A percentile compares a stretch with the other conserved stretches of the same genome.
Evolutionary conservation across 2,888 invertebrate species (phyloP).

Genomic region (Cephonodes hylas): DNA sequence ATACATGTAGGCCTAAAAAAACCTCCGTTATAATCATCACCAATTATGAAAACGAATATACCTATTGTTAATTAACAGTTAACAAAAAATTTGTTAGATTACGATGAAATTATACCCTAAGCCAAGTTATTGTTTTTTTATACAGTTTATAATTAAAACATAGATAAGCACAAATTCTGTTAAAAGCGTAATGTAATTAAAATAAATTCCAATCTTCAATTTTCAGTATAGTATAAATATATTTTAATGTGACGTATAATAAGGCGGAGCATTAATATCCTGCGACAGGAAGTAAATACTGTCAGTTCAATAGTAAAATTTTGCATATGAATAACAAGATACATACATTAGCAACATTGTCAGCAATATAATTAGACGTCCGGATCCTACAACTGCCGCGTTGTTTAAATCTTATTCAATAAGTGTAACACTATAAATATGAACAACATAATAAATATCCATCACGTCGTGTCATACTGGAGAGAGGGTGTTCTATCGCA

Average conservation of each 20-base stretch:
- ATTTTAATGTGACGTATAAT: neutral
- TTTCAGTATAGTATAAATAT: neutral
- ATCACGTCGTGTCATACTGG: slow-evolving; percentile 1
- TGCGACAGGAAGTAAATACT: neutral
- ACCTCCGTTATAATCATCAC: no score
- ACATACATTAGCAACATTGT: slow-evolving; percentile 6
- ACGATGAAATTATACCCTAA: no score
- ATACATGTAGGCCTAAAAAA: no score
- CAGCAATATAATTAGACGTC: neutral
- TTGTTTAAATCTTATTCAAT: neutral
- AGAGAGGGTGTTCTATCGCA: slow-evolving; percentile 9
- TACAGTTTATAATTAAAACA: no score
- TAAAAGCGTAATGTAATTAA: neutral
- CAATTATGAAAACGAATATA: no score
- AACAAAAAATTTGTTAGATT: no score
- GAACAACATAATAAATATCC: neutral
- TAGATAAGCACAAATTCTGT: no score
- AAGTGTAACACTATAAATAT: neutral
- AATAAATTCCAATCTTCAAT: neutral
- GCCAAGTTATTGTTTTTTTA: no score
- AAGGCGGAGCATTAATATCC: neutral
- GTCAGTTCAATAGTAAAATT: slow-evolving; percentile 3
- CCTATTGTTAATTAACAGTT: no score
- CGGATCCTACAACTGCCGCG: neutral
- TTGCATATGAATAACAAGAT: slow-evolving; percentile 5